Evolutionary conservation across 2,797 vertebrate genomes (phyloP), one percentile per base, ranked within the genome.

Genomic region (Enteromius fasciolatus): DNA sequence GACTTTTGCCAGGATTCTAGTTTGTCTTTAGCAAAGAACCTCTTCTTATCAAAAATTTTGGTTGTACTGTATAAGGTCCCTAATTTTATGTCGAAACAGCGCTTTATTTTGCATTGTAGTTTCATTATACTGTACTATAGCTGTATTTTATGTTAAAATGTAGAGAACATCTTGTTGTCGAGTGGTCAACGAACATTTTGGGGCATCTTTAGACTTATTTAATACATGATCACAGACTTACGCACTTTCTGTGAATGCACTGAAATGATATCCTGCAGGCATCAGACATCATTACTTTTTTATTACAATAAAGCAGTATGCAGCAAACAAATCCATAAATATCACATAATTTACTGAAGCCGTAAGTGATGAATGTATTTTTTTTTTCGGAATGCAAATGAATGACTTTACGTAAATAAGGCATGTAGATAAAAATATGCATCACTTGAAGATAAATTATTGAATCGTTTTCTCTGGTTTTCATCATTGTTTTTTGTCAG

Each of bases 141-240:
- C 28, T 61, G 2, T 14, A 15, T 61, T 28, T 59, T 61, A 28
- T 7, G 5, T 25, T 14, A 61, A 14, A 61, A 25, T 59, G 57
- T 61, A 31, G 8, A 48, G 2, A 48, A 31, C 9, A 72, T 8
- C 10, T 28, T 48, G 3, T 48, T 28, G 23, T 70, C 23, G 6
- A 48, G 17, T 50, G 28, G 17, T n/a, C 10, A 36, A 54, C 14
- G 3, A 54, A 36, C 70, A n/a, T 0, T 36, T 73, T 36, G 48
- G 28, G 48, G 28, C 70, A 73, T 52, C 2, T 73, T 73, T 73
- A 20, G 10, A 73, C 28, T 54, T 73, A 36, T 73, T 73, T 14
- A n/a, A 54, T 52, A 33, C 20, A 54, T 7, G 3, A 74, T n/a
- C 18, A n/a, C 48, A 74, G 28, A 3, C 48, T 1, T 33, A 33